A percentile compares a stretch with the other conserved stretches of the same genome.
Evolutionary conservation across 2,797 vertebrate species (phyloP).

Genomic region (Syncerus caffer): DNA sequence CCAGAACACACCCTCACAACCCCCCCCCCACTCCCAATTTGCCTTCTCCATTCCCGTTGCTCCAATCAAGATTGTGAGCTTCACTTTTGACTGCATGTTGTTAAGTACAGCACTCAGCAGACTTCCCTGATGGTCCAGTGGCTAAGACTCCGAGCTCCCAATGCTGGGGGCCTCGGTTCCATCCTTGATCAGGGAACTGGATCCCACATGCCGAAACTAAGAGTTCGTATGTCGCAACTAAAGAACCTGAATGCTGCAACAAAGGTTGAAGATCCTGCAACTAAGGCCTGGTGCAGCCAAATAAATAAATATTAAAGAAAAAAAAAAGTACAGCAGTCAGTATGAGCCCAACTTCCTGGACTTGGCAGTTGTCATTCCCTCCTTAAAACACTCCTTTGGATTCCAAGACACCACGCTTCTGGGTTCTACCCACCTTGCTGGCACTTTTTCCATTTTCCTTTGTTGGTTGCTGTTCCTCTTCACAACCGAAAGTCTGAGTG

Average conservation of each 20-base stretch:
- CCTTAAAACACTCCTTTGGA: not conserved
- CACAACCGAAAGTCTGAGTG: not conserved
- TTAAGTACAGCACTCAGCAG: not conserved
- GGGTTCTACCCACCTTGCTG: not conserved
- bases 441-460: not conserved
- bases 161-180: not conserved
- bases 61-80: not conserved
- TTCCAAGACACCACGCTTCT: not conserved
- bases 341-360: not conserved
- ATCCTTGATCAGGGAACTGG: not conserved
- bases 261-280: not conserved
- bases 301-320: not conserved
- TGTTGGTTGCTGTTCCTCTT: not conserved
- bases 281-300: not conserved
- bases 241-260: not conserved
- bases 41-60: not conserved
- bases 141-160: not conserved
- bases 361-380: not conserved
- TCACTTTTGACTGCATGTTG: not conserved
- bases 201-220: not conserved
- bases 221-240: not conserved
- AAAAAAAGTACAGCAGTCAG: not conserved
- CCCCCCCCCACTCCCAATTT: not conserved
- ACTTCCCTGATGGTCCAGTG: not conserved
- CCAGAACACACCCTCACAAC: not conserved